These are phyloP conservation scores for Calosoma granatense DNA, from an alignment of 1,140 invertebrate species.

Conservation along the genomic window DNA sequence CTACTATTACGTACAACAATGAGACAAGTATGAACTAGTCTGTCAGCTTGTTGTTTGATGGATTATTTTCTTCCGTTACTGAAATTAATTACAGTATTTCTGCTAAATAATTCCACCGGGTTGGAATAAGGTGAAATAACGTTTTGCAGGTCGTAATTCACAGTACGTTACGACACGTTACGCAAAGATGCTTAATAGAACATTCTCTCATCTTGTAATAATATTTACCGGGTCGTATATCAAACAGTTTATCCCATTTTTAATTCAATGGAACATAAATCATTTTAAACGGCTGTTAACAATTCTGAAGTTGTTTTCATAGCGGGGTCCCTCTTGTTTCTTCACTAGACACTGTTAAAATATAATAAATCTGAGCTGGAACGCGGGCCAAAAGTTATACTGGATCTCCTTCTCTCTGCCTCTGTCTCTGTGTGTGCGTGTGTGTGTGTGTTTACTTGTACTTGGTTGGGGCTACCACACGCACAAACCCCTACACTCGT, in stretches of 20 bases:
- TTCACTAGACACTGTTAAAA: neutral
- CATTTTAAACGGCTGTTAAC: conserved; percentile 8
- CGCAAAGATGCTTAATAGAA: neutral
- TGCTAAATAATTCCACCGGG: no score
- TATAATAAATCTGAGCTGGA: conserved; percentile 6
- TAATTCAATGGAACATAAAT: conserved; percentile 2
- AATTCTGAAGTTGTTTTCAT: conserved; percentile 7
- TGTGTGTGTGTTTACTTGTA: no score
- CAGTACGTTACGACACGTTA: neutral
- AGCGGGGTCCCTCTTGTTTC: neutral
- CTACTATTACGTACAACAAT: no score
- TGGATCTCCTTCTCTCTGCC: neutral
- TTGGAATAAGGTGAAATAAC: no score
- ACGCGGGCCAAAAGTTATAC: neutral
- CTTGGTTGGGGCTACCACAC: neutral
- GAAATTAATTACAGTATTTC: no score
- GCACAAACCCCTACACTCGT: no score
- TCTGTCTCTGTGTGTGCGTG: no score
- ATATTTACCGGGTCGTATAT: conserved; percentile 5
- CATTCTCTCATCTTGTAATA: neutral
- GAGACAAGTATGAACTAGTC: no score
- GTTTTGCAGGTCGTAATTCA: no score
- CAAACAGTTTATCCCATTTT: conserved; percentile 2
- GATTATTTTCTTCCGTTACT: no score
- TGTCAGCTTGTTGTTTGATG: no score